Evolutionary conservation across 1,140 invertebrate genomes (phyloP).

Genomic region (Babylonia areolata): DNA sequence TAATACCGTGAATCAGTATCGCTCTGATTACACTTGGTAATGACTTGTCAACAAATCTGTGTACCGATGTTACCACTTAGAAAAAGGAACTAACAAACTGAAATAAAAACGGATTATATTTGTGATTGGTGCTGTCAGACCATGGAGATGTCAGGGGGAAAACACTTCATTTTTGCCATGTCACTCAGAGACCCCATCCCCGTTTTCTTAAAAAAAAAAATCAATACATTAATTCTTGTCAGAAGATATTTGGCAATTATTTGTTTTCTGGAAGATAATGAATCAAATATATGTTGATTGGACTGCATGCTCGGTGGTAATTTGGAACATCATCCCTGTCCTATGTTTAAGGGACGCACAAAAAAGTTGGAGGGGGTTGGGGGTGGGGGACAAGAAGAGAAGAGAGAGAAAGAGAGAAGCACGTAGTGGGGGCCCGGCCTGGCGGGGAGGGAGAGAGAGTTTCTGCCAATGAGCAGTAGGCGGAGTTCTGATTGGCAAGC

Average conservation of each 20-base stretch:
- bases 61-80: too few relatives aligned
- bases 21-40: too few relatives aligned
- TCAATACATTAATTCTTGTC: neutral
- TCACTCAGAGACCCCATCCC: neutral
- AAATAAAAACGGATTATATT: too few relatives aligned
- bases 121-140: too few relatives aligned
- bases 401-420: neutral
- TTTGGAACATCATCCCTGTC: neutral
- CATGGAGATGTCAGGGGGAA: neutral
- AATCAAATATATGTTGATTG: conserved; percentile 5
- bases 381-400: too few relatives aligned
- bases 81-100: too few relatives aligned
- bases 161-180: neutral
- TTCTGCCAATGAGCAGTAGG: neutral
- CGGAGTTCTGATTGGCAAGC: conserved; percentile 1
- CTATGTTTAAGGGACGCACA: neutral
- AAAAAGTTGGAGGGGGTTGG: too few relatives aligned
- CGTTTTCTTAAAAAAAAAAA: neutral
- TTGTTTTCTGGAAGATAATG: neutral
- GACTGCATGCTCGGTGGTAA: neutral
- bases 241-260: neutral
- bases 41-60: too few relatives aligned
- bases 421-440: neutral
- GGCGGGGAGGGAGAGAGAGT: neutral
- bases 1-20: too few relatives aligned